phyloP scores from a whole-genome alignment of 2,797 vertebrate genomes.

The Numenius phaeopus region DNA sequence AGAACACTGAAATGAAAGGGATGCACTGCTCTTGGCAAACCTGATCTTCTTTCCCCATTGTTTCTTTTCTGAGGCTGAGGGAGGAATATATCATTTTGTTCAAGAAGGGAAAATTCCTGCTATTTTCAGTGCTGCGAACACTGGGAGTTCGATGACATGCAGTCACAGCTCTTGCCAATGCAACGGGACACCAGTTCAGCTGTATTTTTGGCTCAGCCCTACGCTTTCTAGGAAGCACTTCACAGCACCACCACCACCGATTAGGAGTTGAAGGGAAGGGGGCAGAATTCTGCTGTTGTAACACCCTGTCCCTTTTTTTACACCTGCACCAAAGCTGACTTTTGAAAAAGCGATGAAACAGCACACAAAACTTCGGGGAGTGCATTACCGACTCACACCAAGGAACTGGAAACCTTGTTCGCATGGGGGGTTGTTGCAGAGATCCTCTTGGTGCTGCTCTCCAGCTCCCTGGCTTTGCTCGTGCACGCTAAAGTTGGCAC shows the following conservation, averaged over 20 bases:
- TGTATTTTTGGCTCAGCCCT: slow-evolving; percentile 33
- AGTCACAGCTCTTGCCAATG: slow-evolving; percentile 22
- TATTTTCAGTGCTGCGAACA: background rate
- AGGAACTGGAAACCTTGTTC: background rate
- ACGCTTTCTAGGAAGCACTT: slow-evolving; percentile 55
- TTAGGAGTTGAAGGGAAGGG: background rate
- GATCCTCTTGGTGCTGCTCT: background rate
- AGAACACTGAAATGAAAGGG: slow-evolving; percentile 56
- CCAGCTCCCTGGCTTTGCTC: background rate
- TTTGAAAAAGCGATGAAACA: background rate
- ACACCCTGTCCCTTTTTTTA: background rate
- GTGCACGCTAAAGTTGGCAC: background rate
- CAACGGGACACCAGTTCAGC: slow-evolving; percentile 54
- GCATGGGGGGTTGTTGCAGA: accelerated
- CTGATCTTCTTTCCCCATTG: slow-evolving; percentile 39
- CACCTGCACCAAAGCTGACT: background rate
- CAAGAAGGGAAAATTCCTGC: slow-evolving; percentile 23
- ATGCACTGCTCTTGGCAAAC: slow-evolving; percentile 50
- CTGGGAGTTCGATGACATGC: background rate
- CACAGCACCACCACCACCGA: background rate
- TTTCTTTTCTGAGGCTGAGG: background rate
- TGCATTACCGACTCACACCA: accelerated
- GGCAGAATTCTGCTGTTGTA: background rate
- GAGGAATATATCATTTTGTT: slow-evolving; percentile 49
- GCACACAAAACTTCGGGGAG: background rate